Conservation (phyloP, 1,140 invertebrate genomes). For the Apis dorsata region DNA sequence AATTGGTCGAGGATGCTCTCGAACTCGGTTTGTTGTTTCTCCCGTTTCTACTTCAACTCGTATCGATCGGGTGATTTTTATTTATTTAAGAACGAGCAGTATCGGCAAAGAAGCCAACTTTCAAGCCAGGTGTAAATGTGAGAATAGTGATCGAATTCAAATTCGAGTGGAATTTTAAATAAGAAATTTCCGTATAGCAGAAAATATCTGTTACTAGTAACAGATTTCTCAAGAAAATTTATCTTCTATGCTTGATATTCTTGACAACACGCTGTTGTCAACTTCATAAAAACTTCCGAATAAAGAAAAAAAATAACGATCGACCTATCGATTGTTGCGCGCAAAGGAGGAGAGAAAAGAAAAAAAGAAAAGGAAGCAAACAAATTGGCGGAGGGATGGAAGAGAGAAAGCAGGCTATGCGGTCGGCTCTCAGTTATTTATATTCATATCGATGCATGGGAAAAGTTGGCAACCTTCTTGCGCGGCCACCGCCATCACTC, state of each 20-base stretch:
- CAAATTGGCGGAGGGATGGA: slow-evolving; percentile 45
- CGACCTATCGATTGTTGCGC: neutral
- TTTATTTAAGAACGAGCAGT: neutral
- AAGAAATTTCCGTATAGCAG: too few species aligned
- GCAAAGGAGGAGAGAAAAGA: neutral
- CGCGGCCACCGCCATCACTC: slow-evolving; percentile 6
- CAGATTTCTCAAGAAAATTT: too few species aligned
- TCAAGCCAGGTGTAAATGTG: too few species aligned
- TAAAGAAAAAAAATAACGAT: too few species aligned
- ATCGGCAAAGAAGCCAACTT: too few species aligned
- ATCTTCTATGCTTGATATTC: too few species aligned
- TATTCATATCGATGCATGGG: slow-evolving; percentile 72
- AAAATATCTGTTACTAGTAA: too few species aligned
- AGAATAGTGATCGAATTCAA: too few species aligned
- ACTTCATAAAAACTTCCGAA: too few species aligned
- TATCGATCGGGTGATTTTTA: neutral
- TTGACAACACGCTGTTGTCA: too few species aligned
- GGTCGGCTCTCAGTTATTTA: slow-evolving; percentile 63
- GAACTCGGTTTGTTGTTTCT: neutral
- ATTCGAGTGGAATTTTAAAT: too few species aligned
- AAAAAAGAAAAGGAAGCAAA: slow-evolving; percentile 13
- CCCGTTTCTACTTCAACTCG: neutral
- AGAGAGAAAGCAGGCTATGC: slow-evolving; percentile 2
- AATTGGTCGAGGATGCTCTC: neutral
- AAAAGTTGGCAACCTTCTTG: slow-evolving; percentile 68